A percentile compares a stretch with the other conserved stretches of the same genome.
phyloP scores from a whole-genome alignment of 2,797 vertebrate genomes.

The Morelia viridis region DNA sequence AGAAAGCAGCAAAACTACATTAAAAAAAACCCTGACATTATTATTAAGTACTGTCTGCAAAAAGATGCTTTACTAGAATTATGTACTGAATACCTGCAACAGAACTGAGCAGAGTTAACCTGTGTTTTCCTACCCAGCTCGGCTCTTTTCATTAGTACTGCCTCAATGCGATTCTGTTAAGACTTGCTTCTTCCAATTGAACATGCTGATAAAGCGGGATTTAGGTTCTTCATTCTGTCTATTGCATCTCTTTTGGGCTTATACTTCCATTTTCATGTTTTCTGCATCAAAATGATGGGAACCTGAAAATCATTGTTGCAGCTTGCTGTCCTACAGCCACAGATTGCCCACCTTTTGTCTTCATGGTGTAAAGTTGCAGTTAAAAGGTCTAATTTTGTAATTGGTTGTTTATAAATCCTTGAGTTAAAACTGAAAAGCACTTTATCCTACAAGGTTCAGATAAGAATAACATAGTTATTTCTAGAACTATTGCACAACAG shows the following conservation, averaged over 20 bases:
- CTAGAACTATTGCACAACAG: background rate
- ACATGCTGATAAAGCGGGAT: background rate
- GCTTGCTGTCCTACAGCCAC: background rate
- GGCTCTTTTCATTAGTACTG: background rate
- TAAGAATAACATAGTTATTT: background rate
- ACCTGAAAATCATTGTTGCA: background rate
- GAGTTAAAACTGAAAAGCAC: background rate
- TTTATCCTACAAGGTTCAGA: background rate
- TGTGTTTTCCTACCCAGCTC: background rate
- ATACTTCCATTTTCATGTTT: background rate
- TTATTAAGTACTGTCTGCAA: background rate
- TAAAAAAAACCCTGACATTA: background rate
- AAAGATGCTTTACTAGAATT: slow-evolving; percentile 11
- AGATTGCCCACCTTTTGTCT: background rate
- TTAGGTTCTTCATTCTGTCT: background rate
- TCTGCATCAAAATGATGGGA: background rate
- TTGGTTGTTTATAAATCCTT: background rate
- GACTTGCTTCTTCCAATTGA: background rate
- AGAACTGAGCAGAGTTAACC: background rate
- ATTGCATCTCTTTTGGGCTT: background rate
- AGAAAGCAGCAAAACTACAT: slow-evolving; percentile 19
- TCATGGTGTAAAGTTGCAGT: background rate
- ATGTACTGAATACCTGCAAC: background rate
- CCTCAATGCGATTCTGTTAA: background rate
- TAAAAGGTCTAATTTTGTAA: slow-evolving; percentile 20